Percentiles rank a stretch among this genome's conserved stretches.
Conservation (phyloP, 2,113 vertebrate genomes). For the Clarias macrocephalus region DNA sequence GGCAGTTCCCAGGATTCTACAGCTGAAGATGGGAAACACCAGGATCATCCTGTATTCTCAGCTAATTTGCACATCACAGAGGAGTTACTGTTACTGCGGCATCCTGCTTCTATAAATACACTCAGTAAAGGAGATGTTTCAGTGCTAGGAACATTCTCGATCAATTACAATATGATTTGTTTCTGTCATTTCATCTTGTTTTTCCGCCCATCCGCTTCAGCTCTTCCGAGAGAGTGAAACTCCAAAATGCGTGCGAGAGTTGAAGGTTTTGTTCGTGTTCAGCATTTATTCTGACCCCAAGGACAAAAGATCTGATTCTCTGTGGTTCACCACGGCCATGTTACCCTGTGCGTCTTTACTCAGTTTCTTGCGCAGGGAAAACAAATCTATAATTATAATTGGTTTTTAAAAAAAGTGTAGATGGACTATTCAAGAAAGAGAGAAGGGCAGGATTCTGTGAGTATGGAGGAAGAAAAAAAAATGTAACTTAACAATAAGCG, state of each 20-base stretch:
- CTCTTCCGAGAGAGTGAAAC: not conserved
- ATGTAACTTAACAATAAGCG: not conserved
- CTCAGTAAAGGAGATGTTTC: not conserved
- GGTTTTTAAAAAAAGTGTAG: not conserved
- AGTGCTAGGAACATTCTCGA: not conserved
- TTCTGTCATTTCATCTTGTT: constrained; percentile 4
- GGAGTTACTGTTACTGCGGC: constrained; percentile 14
- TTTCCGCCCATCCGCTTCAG: not conserved
- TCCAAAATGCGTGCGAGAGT: not conserved
- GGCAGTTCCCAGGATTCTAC: not conserved
- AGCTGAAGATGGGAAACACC: constrained; percentile 12
- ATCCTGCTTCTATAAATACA: constrained; percentile 29
- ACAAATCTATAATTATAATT: not conserved
- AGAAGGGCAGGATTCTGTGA: not conserved
- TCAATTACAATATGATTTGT: not conserved
- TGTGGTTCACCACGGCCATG: not conserved
- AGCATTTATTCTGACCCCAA: constrained; percentile 25
- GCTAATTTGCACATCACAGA: constrained; percentile 9
- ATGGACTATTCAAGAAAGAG: not conserved
- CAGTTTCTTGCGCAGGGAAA: not conserved
- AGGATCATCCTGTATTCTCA: not conserved
- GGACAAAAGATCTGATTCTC: not conserved
- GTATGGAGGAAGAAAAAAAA: not conserved
- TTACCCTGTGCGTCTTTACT: not conserved
- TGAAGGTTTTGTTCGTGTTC: not conserved